phyloP scores from a whole-genome alignment of 2,888 invertebrate genomes.

The Geophilus truncorum region DNA sequence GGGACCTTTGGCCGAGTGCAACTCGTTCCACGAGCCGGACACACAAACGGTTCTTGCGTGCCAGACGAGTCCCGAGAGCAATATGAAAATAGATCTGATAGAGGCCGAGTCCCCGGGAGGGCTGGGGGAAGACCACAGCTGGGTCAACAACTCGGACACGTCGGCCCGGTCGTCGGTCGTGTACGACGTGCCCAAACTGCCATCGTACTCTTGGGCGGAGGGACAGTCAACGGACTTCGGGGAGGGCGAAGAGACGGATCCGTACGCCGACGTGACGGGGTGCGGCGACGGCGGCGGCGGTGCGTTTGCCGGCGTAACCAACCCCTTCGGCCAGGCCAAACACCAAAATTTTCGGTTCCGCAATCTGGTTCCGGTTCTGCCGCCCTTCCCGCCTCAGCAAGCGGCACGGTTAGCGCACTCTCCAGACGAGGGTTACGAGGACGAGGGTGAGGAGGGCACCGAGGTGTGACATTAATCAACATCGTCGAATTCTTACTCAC shows the following conservation, averaged over 20 bases:
- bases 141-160: neutral
- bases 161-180: neutral
- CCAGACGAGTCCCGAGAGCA: neutral
- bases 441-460: slow-evolving; percentile 62
- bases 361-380: slow-evolving; percentile 38
- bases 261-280: neutral
- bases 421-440: slow-evolving; percentile 82
- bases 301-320: neutral
- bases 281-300: no score
- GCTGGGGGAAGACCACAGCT: neutral
- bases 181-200: slow-evolving; percentile 7
- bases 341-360: slow-evolving; percentile 34
- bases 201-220: slow-evolving; percentile 5
- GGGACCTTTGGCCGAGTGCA: neutral
- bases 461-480: slow-evolving; percentile 57
- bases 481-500: slow-evolving; percentile 8
- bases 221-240: neutral
- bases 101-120: neutral
- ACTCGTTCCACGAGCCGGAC: neutral
- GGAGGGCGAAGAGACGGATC: neutral
- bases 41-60: neutral
- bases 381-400: slow-evolving; percentile 38
- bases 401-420: slow-evolving; percentile 37
- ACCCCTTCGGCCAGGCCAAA: slow-evolving; percentile 29
- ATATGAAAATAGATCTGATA: neutral